A percentile compares a stretch with the other conserved stretches of the same genome.
phyloP scores from a whole-genome alignment of 2,797 vertebrate genomes.

The Lutjanus argentimaculatus region DNA sequence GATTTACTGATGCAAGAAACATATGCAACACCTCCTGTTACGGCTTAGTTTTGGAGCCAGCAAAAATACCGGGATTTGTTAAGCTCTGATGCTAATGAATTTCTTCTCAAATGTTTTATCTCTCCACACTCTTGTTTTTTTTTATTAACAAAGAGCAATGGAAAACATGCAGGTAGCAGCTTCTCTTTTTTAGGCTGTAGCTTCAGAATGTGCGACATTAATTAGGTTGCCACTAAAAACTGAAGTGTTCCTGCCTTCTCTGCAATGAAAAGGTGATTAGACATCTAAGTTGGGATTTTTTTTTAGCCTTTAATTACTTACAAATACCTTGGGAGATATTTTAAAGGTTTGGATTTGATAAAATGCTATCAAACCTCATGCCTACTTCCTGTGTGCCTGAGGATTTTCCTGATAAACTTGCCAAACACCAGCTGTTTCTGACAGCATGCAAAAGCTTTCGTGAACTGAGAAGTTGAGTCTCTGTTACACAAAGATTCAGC shows the following conservation, averaged over 20 bases:
- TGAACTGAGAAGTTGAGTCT: neutral
- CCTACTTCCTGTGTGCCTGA: neutral
- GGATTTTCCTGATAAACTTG: neutral
- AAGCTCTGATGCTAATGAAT: neutral
- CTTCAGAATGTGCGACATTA: neutral
- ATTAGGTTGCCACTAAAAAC: neutral
- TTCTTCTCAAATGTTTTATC: neutral
- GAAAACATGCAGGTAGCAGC: neutral
- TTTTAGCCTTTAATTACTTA: neutral
- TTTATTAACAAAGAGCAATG: neutral
- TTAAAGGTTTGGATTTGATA: neutral
- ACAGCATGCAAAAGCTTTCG: neutral
- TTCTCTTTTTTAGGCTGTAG: neutral
- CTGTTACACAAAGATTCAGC: constrained; percentile 3
- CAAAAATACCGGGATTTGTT: neutral
- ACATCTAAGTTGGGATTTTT: neutral
- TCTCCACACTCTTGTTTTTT: neutral
- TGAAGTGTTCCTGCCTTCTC: neutral
- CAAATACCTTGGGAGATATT: neutral
- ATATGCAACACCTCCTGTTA: neutral
- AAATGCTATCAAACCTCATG: neutral
- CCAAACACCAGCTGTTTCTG: constrained; percentile 10
- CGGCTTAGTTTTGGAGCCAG: neutral
- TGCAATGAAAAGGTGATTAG: neutral
- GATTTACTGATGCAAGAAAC: neutral